These are phyloP conservation scores for Delphinapterus leucas DNA, from an alignment of 2,113 vertebrate genomes.

Conservation along the genomic window DNA sequence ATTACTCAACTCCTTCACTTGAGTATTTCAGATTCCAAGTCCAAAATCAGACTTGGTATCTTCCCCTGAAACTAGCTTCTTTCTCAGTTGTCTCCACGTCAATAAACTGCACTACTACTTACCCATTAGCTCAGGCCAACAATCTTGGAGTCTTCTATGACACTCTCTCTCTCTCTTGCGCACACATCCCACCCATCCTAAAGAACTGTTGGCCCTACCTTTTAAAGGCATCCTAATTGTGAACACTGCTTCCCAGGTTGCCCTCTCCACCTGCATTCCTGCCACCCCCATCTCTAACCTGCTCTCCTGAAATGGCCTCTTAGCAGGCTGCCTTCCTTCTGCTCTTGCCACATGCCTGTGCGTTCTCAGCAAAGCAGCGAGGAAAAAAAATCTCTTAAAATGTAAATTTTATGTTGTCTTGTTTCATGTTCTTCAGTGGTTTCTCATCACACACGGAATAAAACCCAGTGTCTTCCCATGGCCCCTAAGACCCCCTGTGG, in stretches of 20 bases:
- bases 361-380: background rate
- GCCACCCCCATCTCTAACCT: background rate
- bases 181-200: background rate
- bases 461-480: background rate
- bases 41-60: background rate
- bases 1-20: too few species aligned
- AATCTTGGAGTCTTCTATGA: background rate
- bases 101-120: accelerated
- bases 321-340: background rate
- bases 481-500: background rate
- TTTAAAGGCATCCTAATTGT: background rate
- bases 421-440: background rate
- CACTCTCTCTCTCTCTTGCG: background rate
- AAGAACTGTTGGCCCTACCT: background rate
- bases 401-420: background rate
- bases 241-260: background rate
- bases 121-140: background rate
- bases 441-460: background rate
- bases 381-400: background rate
- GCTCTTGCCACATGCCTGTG: background rate
- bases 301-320: background rate
- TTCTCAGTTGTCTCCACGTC: background rate
- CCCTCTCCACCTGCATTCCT: background rate
- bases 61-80: background rate
- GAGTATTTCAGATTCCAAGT: background rate